Percentiles rank a stretch among this genome's conserved stretches.
These are phyloP conservation scores for Chrysolina americana DNA, from an alignment of 2,888 invertebrate species.

Conservation along the genomic window DNA sequence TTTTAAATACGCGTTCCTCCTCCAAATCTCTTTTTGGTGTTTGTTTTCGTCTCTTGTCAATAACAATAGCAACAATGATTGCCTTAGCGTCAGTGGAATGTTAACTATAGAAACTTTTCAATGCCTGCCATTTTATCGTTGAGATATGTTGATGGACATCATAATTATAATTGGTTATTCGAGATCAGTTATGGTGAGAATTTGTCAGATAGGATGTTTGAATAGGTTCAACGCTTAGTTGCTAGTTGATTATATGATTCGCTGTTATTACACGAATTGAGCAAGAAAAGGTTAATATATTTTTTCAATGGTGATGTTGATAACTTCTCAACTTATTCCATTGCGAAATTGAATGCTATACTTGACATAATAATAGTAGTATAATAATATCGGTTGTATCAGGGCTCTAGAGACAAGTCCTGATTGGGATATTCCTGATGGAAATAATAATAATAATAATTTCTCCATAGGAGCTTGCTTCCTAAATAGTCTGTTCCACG, in stretches of 20 bases:
- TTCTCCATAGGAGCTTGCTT: too few species aligned
- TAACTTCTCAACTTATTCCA: too few species aligned
- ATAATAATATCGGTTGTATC: too few species aligned
- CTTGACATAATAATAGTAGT: too few species aligned
- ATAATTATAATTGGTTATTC: constrained; percentile 1
- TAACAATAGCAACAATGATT: constrained; percentile 16
- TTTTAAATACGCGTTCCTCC: constrained; percentile 14
- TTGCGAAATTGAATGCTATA: too few species aligned
- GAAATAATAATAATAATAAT: too few species aligned
- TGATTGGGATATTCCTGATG: too few species aligned
- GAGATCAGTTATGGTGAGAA: not conserved
- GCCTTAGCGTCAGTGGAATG: not conserved
- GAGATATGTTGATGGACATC: constrained; percentile 12
- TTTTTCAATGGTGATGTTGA: too few species aligned
- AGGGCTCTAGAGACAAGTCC: too few species aligned
- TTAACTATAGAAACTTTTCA: constrained; percentile 6
- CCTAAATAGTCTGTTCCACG: too few species aligned
- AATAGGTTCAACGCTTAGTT: not conserved
- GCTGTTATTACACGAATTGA: not conserved
- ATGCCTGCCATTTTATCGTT: not conserved
- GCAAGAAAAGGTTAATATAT: too few species aligned
- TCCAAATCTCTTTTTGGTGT: not conserved
- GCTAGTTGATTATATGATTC: not conserved
- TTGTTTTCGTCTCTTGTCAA: constrained; percentile 17
- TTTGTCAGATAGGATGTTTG: not conserved